phyloP scores from a whole-genome alignment of 2,888 invertebrate genomes.

The Girardia tigrina region DNA sequence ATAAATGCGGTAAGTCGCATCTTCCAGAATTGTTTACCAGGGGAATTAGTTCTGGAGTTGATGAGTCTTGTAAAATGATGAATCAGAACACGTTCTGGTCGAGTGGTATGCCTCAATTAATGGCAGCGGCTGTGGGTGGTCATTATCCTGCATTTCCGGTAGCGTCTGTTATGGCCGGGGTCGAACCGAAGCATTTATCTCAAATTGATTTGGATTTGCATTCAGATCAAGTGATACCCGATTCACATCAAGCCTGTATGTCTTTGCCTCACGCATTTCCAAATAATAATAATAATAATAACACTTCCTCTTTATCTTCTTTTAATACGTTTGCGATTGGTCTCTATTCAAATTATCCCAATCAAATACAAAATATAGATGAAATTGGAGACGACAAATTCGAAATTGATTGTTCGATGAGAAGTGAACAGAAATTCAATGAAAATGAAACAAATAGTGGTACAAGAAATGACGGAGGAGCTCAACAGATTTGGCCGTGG shows the following conservation, averaged over 20 bases:
- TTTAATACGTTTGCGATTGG: background rate
- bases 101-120: background rate
- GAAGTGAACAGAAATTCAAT: background rate
- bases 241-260: background rate
- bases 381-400: background rate
- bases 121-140: background rate
- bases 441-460: background rate
- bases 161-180: background rate
- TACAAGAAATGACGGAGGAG: constrained; percentile 3
- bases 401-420: background rate
- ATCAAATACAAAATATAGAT: background rate
- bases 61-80: constrained; percentile 17
- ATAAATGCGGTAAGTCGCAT: constrained; percentile 9
- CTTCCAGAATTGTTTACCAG: background rate
- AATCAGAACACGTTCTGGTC: constrained; percentile 2
- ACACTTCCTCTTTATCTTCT: background rate
- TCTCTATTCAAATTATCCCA: background rate
- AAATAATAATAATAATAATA: background rate
- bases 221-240: background rate
- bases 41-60: background rate
- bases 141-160: background rate
- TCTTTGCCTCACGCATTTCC: background rate
- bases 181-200: background rate
- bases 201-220: background rate
- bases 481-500: constrained; percentile 28